These are phyloP conservation scores for Nymphalis c-album DNA, from an alignment of 2,888 invertebrate genomes.

Conservation along the genomic window DNA sequence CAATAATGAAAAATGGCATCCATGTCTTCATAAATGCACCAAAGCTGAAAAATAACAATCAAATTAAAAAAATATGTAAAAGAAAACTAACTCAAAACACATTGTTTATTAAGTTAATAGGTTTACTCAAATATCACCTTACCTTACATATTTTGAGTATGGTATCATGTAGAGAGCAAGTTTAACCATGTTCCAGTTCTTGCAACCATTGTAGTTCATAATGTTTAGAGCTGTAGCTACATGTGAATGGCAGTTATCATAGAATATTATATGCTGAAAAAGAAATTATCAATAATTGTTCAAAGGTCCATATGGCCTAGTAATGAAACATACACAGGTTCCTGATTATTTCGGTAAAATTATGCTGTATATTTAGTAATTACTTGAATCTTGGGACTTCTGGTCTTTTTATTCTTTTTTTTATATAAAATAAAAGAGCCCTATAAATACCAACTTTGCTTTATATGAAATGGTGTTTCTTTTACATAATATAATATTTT, in stretches of 20 bases:
- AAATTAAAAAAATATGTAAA: not conserved
- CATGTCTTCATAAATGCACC: constrained; percentile 89
- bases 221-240: constrained; percentile 95
- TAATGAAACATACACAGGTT: too few relatives aligned
- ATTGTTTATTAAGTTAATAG: not conserved
- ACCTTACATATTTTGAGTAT: constrained; percentile 91
- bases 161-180: constrained; percentile 87
- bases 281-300: constrained; percentile 22
- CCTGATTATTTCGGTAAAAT: too few relatives aligned
- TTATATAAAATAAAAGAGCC: too few relatives aligned
- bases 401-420: not conserved
- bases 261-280: constrained; percentile 94
- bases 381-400: too few relatives aligned
- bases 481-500: not conserved
- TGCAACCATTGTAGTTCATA: constrained; percentile 91
- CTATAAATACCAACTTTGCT: too few relatives aligned
- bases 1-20: constrained; percentile 87
- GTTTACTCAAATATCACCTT: constrained; percentile 41
- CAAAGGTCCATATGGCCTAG: too few relatives aligned
- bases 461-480: too few relatives aligned
- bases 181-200: constrained; percentile 96
- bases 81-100: too few relatives aligned
- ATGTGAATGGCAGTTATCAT: constrained; percentile 99
- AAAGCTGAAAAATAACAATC: constrained; percentile 73
- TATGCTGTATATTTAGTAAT: too few relatives aligned